Evolutionary conservation across 2,797 vertebrate species (phyloP).

Genomic region (Takifugu rubripes): DNA sequence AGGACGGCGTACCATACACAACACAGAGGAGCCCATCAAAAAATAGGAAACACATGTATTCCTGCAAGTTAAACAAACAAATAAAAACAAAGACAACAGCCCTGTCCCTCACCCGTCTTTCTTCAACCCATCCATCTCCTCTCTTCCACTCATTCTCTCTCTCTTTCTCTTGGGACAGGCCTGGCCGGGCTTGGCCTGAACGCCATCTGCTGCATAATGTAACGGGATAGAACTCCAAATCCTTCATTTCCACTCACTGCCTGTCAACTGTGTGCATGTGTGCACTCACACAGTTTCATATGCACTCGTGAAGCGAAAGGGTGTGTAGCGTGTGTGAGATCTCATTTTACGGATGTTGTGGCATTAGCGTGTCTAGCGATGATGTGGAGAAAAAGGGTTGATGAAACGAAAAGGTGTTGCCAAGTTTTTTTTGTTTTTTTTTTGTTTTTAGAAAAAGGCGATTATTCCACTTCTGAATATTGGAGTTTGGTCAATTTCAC

Average conservation of each 20-base stretch:
- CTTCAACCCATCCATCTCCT: slow-evolving; percentile 58
- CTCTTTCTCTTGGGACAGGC: slow-evolving; percentile 73
- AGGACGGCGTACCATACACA: slow-evolving; percentile 36
- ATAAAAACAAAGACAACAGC: slow-evolving; percentile 51
- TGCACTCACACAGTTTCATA: slow-evolving; percentile 54
- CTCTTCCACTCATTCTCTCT: slow-evolving; percentile 60
- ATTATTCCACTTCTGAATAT: slow-evolving; percentile 37
- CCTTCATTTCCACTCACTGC: slow-evolving; percentile 82
- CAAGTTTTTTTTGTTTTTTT: slow-evolving; percentile 13
- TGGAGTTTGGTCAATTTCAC: slow-evolving; percentile 6
- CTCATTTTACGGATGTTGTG: slow-evolving; percentile 70
- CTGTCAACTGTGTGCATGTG: slow-evolving; percentile 67
- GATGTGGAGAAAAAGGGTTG: slow-evolving; percentile 47
- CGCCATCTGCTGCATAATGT: slow-evolving; percentile 84
- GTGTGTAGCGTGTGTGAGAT: slow-evolving; percentile 63
- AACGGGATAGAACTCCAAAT: slow-evolving; percentile 82
- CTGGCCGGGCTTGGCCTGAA: slow-evolving; percentile 78
- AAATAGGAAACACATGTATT: slow-evolving; percentile 54
- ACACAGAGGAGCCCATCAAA: slow-evolving; percentile 34
- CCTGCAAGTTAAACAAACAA: slow-evolving; percentile 30
- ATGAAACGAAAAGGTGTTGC: slow-evolving; percentile 36
- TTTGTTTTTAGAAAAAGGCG: slow-evolving; percentile 3
- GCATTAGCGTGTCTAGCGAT: slow-evolving; percentile 41
- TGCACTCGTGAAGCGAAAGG: slow-evolving; percentile 43
- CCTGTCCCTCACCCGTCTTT: slow-evolving; percentile 64